Percentiles rank a stretch among this genome's conserved stretches.
phyloP scores from a whole-genome alignment of 1,140 invertebrate species.

The Hycleus phaleratus region DNA sequence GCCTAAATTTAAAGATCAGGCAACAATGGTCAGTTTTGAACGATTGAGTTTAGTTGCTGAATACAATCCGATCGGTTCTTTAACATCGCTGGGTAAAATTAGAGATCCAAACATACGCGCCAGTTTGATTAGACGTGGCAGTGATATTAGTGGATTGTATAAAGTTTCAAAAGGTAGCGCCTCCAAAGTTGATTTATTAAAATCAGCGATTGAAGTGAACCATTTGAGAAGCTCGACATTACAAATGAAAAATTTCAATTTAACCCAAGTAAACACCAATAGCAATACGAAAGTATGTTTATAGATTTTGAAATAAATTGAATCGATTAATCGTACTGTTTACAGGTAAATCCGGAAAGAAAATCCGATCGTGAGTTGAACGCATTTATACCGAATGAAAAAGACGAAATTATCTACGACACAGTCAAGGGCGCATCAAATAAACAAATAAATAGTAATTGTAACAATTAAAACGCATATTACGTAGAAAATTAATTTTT shows the following conservation, averaged over 20 bases:
- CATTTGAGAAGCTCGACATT: constrained; percentile 29
- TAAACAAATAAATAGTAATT: neutral
- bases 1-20: constrained; percentile 54
- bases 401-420: constrained; percentile 35
- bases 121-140: constrained; percentile 47
- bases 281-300: too few species aligned
- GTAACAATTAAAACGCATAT: too few species aligned
- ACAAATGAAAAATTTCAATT: neutral
- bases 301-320: too few species aligned
- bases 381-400: constrained; percentile 31
- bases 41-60: constrained; percentile 62
- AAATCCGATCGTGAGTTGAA: constrained; percentile 20
- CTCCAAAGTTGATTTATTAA: constrained; percentile 56
- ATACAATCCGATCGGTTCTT: constrained; percentile 62
- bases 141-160: constrained; percentile 31
- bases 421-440: constrained; percentile 15
- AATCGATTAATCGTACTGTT: neutral
- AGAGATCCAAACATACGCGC: constrained; percentile 41
- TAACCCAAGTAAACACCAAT: too few species aligned
- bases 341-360: constrained; percentile 19
- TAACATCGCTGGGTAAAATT: constrained; percentile 56
- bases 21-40: constrained; percentile 57
- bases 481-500: too few species aligned
- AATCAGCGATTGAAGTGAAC: constrained; percentile 57
- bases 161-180: constrained; percentile 43